These are phyloP conservation scores for Neosalanx taihuensis DNA, from an alignment of 2,797 vertebrate genomes.

Conservation along the genomic window DNA sequence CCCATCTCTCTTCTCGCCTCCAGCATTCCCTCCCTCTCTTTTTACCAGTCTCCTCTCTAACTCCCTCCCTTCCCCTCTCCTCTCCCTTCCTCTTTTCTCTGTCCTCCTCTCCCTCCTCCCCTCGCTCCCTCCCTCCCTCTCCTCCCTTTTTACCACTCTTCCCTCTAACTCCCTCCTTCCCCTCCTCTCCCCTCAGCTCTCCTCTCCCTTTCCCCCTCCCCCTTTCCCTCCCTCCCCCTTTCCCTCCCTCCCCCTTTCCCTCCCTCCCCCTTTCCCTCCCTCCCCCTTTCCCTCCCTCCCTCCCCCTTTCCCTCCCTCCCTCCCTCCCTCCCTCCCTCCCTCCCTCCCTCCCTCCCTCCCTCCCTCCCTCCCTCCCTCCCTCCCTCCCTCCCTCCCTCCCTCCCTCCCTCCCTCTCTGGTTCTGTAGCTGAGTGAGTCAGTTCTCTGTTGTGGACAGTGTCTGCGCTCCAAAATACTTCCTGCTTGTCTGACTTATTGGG, in stretches of 20 bases:
- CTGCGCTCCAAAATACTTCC: too few species aligned
- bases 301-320: not conserved
- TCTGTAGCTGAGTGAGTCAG: too few species aligned
- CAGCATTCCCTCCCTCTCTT: constrained; percentile 9
- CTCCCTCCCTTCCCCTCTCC: not conserved
- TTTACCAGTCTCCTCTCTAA: not conserved
- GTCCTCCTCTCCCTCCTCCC: not conserved
- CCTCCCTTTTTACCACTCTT: not conserved
- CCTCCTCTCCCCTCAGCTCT: too few species aligned
- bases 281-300: not conserved
- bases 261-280: not conserved
- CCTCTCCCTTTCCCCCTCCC: not conserved
- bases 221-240: not conserved
- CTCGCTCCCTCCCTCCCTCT: not conserved
- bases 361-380: not conserved
- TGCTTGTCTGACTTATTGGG: too few species aligned
- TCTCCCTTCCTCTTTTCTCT: too few species aligned
- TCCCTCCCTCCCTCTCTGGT: too few species aligned
- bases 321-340: constrained; percentile 10
- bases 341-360: not conserved
- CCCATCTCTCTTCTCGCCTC: not conserved
- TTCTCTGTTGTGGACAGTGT: too few species aligned
- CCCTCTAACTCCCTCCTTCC: not conserved
- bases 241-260: constrained; percentile 8
- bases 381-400: too few species aligned